These are phyloP conservation scores for Apteryx mantelli DNA, from an alignment of 2,113 vertebrate genomes.

Conservation along the genomic window DNA sequence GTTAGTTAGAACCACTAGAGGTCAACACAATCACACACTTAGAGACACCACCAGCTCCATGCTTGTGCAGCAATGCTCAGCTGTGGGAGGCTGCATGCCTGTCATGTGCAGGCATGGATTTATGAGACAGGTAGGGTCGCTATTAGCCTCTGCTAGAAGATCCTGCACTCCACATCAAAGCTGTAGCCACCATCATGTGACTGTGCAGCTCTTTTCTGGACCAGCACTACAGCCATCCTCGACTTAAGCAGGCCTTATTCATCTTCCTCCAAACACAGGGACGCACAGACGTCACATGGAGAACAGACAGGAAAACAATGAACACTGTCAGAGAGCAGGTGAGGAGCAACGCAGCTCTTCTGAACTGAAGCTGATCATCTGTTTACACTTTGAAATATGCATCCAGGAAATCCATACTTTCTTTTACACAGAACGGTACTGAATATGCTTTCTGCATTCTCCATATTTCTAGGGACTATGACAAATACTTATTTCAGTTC, in stretches of 20 bases:
- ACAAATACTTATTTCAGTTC: background rate
- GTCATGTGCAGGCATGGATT: rapidly evolving
- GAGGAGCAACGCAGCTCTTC: background rate
- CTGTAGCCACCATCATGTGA: rapidly evolving
- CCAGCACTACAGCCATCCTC: rapidly evolving
- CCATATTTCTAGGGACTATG: background rate
- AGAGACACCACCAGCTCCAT: background rate
- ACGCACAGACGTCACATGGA: rapidly evolving
- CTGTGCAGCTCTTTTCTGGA: background rate
- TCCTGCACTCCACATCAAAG: rapidly evolving
- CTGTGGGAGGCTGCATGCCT: rapidly evolving
- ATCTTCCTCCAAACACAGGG: rapidly evolving
- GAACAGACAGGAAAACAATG: rapidly evolving
- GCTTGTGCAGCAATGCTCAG: rapidly evolving
- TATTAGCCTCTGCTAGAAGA: background rate
- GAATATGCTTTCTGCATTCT: background rate
- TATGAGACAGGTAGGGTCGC: rapidly evolving
- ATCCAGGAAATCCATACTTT: background rate
- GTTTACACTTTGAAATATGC: background rate
- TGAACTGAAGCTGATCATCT: background rate
- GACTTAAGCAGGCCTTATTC: no score
- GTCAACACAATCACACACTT: background rate
- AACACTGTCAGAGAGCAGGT: background rate
- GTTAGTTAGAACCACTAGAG: constrained; percentile 6
- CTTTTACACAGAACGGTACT: background rate